Conservation (phyloP, 1,140 invertebrate species). For the Cylas formicarius region DNA sequence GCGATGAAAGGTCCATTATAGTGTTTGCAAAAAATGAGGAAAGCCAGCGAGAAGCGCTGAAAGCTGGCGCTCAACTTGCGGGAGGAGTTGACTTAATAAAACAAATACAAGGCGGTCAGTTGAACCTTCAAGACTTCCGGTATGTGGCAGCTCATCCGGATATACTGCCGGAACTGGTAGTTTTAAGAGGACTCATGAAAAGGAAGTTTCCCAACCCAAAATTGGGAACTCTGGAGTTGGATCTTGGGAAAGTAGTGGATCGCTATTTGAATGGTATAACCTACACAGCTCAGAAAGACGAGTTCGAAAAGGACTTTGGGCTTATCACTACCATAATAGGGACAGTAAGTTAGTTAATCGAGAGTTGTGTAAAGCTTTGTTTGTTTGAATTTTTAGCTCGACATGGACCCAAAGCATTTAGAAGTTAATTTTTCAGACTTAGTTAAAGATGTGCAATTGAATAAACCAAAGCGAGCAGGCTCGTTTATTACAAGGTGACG, state of each 20-base stretch:
- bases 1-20: constrained; percentile 55
- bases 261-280: constrained; percentile 60
- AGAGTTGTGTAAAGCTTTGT: no score
- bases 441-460: constrained; percentile 54
- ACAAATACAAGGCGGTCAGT: constrained; percentile 61
- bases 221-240: constrained; percentile 57
- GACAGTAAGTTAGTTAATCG: constrained; percentile 46
- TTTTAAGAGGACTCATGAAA: constrained; percentile 66
- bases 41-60: constrained; percentile 48
- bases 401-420: constrained; percentile 61
- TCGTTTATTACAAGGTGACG: constrained; percentile 62
- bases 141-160: constrained; percentile 67
- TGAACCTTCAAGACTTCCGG: constrained; percentile 59
- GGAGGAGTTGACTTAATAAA: constrained; percentile 67
- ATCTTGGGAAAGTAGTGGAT: constrained; percentile 53
- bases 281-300: constrained; percentile 57
- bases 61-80: constrained; percentile 60
- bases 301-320: constrained; percentile 61
- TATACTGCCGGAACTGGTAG: constrained; percentile 66
- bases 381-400: constrained; percentile 49
- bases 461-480: constrained; percentile 54
- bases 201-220: constrained; percentile 63
- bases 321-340: constrained; percentile 58
- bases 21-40: constrained; percentile 62
- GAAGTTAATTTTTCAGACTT: constrained; percentile 62